Evolutionary conservation across 2,888 invertebrate species (phyloP).

Genomic region (Troides oblongomaculatus): DNA sequence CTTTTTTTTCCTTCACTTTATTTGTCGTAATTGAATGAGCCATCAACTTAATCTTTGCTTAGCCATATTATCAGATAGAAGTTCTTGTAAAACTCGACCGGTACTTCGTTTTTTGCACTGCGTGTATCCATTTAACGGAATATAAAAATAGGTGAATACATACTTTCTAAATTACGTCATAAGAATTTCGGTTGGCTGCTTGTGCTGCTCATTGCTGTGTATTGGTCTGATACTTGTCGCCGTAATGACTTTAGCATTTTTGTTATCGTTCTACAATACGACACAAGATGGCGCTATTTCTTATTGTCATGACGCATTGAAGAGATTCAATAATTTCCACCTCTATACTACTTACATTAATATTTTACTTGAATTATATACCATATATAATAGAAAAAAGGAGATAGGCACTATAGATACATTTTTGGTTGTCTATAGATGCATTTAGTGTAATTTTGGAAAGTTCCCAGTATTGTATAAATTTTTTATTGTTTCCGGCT

Average conservation of each 20-base stretch:
- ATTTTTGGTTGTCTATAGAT: background rate
- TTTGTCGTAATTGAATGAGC: constrained; percentile 1
- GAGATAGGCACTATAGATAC: background rate
- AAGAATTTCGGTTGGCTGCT: constrained; percentile 57
- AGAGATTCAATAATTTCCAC: background rate
- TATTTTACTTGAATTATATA: too few relatives aligned
- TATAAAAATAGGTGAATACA: constrained; percentile 66
- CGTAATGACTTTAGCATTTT: constrained; percentile 30
- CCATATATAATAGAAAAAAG: too few relatives aligned
- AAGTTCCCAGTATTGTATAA: constrained; percentile 19
- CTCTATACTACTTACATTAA: too few relatives aligned
- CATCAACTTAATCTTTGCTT: background rate
- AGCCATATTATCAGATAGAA: constrained; percentile 19
- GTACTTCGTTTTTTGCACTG: constrained; percentile 20
- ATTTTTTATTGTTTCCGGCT: constrained; percentile 54
- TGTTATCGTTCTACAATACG: constrained; percentile 31
- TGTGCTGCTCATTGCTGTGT: constrained; percentile 37
- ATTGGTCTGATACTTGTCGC: constrained; percentile 15
- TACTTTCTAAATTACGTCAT: constrained; percentile 75
- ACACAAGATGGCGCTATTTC: constrained; percentile 33
- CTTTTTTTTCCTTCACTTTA: background rate
- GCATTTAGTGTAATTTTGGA: background rate
- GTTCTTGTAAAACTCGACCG: constrained; percentile 17
- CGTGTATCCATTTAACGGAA: constrained; percentile 50
- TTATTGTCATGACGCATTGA: background rate